These are phyloP conservation scores for Diloba caeruleocephala DNA, from an alignment of 2,888 invertebrate genomes.

Conservation along the genomic window DNA sequence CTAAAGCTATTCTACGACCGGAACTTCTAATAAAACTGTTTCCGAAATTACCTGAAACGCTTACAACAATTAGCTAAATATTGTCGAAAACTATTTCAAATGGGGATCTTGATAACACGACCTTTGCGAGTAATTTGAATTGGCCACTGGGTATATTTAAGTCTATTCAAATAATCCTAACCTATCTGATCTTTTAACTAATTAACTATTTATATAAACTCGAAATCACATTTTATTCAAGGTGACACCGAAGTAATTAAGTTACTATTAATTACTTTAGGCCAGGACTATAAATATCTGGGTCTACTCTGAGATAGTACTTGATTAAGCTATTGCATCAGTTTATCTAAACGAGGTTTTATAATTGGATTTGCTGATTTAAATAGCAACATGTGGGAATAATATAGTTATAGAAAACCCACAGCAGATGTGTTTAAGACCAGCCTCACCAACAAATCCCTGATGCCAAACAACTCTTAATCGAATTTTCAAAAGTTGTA, in stretches of 20 bases:
- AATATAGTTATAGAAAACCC: neutral
- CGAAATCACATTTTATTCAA: conserved; percentile 16
- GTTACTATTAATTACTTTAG: conserved; percentile 28
- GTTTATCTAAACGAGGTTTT: conserved; percentile 30
- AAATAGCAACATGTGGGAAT: conserved; percentile 1
- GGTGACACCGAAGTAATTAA: conserved; percentile 33
- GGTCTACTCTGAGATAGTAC: conserved; percentile 22
- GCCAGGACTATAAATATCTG: conserved; percentile 18
- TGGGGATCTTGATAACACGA: conserved; percentile 23
- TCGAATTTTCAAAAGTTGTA: no score
- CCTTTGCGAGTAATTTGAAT: conserved; percentile 31
- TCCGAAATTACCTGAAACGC: no score
- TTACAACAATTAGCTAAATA: conserved; percentile 8
- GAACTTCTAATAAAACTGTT: no score
- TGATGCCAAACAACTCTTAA: no score
- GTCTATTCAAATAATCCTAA: conserved; percentile 32
- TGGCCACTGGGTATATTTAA: conserved; percentile 19
- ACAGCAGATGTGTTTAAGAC: no score
- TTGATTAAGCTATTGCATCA: conserved; percentile 20
- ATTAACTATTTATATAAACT: conserved; percentile 46
- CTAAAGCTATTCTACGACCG: no score
- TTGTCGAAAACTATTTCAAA: conserved; percentile 36
- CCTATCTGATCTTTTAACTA: conserved; percentile 56
- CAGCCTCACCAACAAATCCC: no score
- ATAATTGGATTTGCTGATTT: conserved; percentile 25